Evolutionary conservation across 2,888 invertebrate species (phyloP).

Genomic region (Apoderus coryli): DNA sequence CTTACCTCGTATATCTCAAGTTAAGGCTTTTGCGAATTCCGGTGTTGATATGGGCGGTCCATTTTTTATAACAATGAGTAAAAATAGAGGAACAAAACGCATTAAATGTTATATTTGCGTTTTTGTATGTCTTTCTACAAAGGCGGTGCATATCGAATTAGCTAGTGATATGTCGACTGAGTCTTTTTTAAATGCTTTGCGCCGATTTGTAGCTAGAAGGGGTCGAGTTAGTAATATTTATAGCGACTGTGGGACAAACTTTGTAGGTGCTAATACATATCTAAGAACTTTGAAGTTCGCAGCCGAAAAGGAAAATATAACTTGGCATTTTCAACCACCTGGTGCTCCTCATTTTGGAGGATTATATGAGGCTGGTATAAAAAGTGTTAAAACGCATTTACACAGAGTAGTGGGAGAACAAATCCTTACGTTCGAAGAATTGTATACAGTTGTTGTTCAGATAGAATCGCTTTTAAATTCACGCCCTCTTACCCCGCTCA

Average conservation of each 20-base stretch:
- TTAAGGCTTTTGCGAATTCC: slow-evolving; percentile 12
- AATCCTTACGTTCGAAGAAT: too few relatives aligned
- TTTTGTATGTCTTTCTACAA: slow-evolving; percentile 15
- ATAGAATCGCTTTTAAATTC: too few relatives aligned
- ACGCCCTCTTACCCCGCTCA: too few relatives aligned
- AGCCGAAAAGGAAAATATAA: too few relatives aligned
- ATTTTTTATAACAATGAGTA: slow-evolving; percentile 13
- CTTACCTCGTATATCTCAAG: slow-evolving; percentile 10
- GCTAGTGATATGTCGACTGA: slow-evolving; percentile 13
- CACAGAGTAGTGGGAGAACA: too few relatives aligned
- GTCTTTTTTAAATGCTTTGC: slow-evolving; percentile 13
- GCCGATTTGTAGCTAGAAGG: slow-evolving; percentile 14
- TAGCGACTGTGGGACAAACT: slow-evolving; percentile 13
- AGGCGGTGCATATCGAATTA: slow-evolving; percentile 15
- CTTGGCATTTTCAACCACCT: too few relatives aligned
- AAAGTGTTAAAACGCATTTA: too few relatives aligned
- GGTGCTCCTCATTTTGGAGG: too few relatives aligned
- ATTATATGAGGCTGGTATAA: too few relatives aligned
- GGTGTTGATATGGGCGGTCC: slow-evolving; percentile 16
- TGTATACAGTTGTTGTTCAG: too few relatives aligned
- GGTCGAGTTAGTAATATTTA: slow-evolving; percentile 13
- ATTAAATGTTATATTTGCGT: slow-evolving; percentile 15
- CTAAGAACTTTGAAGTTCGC: too few relatives aligned
- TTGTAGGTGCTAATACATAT: slow-evolving; percentile 13
- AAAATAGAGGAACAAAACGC: slow-evolving; percentile 10